Evolutionary conservation across 1,140 invertebrate genomes (phyloP).

Genomic region (Drosophila subobscura): DNA sequence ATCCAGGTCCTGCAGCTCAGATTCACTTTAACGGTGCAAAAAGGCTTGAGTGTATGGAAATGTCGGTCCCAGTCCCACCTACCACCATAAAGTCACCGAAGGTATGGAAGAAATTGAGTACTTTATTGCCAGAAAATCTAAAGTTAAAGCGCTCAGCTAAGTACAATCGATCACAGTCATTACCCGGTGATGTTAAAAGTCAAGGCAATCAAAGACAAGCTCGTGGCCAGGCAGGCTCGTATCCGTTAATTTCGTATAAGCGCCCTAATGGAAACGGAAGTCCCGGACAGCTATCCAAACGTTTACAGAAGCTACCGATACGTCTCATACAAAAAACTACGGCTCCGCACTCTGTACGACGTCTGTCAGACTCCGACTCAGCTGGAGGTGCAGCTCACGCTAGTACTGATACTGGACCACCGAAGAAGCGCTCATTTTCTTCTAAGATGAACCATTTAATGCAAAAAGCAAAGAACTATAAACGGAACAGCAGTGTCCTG

Average conservation of each 20-base stretch:
- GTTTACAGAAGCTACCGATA: constrained; percentile 62
- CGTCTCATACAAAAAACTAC: constrained; percentile 51
- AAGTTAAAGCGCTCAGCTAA: constrained; percentile 87
- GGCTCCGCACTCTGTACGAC: constrained; percentile 18
- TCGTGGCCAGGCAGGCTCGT: constrained; percentile 64
- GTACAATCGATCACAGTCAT: constrained; percentile 90
- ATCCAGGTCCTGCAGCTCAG: not conserved
- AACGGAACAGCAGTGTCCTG: constrained; percentile 69
- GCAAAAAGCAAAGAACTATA: constrained; percentile 78
- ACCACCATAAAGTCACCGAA: constrained; percentile 77
- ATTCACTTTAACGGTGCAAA: too few relatives aligned
- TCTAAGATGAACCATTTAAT: constrained; percentile 73
- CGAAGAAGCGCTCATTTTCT: constrained; percentile 63
- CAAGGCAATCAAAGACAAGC: constrained; percentile 44
- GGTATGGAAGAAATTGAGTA: constrained; percentile 80
- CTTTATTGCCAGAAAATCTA: constrained; percentile 90
- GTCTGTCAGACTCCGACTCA: constrained; percentile 19
- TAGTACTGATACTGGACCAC: constrained; percentile 1
- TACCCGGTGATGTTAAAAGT: constrained; percentile 88
- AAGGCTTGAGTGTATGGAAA: too few relatives aligned
- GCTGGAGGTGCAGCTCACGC: constrained; percentile 26
- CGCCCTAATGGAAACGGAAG: constrained; percentile 31
- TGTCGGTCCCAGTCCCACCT: too few relatives aligned
- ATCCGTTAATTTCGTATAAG: constrained; percentile 49
- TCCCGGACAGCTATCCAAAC: constrained; percentile 60